Conservation (phyloP, 2,888 invertebrate genomes). For the Creontiades dilutus region DNA sequence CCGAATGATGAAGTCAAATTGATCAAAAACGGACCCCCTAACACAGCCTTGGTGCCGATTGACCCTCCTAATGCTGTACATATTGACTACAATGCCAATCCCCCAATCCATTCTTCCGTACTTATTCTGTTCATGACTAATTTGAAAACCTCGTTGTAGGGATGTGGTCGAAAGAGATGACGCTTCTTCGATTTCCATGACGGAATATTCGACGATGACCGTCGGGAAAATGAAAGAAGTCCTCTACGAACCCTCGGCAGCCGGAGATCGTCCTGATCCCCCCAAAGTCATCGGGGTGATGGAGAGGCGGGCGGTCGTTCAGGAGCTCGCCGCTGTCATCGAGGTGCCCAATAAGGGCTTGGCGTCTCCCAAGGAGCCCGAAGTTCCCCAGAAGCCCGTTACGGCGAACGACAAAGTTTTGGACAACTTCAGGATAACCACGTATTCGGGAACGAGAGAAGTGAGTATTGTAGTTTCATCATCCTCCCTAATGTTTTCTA, state of each 20-base stretch:
- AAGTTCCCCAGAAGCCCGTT: background rate
- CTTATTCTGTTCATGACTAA: too few species aligned
- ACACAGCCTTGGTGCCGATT: too few species aligned
- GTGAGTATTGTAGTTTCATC: conserved; percentile 26
- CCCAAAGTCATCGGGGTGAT: conserved; percentile 61
- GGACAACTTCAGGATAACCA: conserved; percentile 77
- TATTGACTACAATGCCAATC: too few species aligned
- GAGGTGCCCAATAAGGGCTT: background rate
- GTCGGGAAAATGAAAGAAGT: conserved; percentile 76
- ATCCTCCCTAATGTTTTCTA: too few species aligned
- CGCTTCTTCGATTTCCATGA: conserved; percentile 75
- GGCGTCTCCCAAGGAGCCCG: conserved; percentile 43
- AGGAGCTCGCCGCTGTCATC: conserved; percentile 48
- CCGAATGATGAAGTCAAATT: too few species aligned
- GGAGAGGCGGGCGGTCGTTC: conserved; percentile 55
- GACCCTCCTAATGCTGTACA: too few species aligned
- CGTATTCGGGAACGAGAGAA: conserved; percentile 76
- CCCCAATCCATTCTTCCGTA: too few species aligned
- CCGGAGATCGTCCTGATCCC: conserved; percentile 49
- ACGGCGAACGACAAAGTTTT: conserved; percentile 62
- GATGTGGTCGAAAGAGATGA: conserved; percentile 77
- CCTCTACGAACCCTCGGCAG: conserved; percentile 69
- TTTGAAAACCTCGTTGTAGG: conserved; percentile 31
- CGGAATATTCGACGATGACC: conserved; percentile 76
- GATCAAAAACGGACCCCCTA: too few species aligned